phyloP scores from a whole-genome alignment of 2,113 vertebrate species.

The Bubo blakistoni region DNA sequence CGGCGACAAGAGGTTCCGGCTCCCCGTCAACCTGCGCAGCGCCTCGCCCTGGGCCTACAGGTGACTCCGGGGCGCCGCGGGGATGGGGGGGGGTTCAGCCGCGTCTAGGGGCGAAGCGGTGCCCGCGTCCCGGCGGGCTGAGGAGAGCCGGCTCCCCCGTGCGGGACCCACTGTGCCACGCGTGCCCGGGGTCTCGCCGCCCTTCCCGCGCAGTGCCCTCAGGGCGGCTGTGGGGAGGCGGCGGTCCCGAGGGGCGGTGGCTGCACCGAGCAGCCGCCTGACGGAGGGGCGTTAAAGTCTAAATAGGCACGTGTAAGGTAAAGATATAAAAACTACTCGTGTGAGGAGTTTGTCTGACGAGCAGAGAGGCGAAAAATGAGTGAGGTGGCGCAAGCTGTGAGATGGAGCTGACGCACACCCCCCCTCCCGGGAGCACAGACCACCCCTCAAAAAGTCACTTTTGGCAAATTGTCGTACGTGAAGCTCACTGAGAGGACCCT shows the following conservation, averaged over 20 bases:
- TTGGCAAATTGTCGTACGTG: accelerated
- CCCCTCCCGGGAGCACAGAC: background rate
- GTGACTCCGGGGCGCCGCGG: conserved; percentile 59
- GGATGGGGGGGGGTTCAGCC: background rate
- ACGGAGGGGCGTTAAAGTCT: background rate
- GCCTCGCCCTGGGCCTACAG: conserved; percentile 94
- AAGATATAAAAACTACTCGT: background rate
- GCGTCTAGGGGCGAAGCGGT: background rate
- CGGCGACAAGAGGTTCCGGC: conserved; percentile 70
- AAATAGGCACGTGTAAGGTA: accelerated
- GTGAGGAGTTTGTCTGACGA: background rate
- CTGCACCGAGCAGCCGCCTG: background rate
- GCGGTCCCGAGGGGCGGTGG: accelerated
- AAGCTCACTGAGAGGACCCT: background rate
- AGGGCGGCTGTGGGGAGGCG: accelerated
- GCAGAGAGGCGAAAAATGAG: background rate
- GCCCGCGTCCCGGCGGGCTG: background rate
- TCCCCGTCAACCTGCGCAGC: conserved; percentile 89
- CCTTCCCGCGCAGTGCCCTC: background rate
- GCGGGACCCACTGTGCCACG: background rate
- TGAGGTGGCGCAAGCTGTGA: background rate
- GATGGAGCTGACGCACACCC: background rate
- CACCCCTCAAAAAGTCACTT: background rate
- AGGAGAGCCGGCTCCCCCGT: background rate
- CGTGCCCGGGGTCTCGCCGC: background rate